Conservation (phyloP, 2,113 vertebrate species). For the Bolborhynchus lineola region DNA sequence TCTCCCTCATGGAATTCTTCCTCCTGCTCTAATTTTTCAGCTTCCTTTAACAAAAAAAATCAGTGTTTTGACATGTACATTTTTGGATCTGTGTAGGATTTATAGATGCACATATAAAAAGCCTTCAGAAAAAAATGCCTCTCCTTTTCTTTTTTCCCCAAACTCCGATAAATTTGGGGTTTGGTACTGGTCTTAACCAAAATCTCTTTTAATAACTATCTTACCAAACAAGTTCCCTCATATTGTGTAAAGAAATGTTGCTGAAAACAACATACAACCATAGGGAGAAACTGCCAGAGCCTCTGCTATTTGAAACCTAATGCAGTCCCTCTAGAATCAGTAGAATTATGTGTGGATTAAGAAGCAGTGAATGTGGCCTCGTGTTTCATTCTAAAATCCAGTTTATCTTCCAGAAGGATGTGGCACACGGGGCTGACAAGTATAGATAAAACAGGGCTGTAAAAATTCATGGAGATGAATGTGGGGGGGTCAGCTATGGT, state of each 20-base stretch:
- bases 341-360: conserved; percentile 13
- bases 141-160: not conserved
- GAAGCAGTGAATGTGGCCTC: not conserved
- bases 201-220: not conserved
- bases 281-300: not conserved
- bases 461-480: not conserved
- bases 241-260: not conserved
- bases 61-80: not conserved
- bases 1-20: not conserved
- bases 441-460: not conserved
- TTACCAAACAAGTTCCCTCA: conserved; percentile 1
- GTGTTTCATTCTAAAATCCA: not conserved
- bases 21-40: not conserved
- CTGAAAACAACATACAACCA: not conserved
- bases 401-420: conserved; percentile 19
- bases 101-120: not conserved
- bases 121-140: not conserved
- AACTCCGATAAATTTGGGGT: not conserved
- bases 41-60: not conserved
- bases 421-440: not conserved
- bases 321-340: not conserved
- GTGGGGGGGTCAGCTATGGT: not conserved
- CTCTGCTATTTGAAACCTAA: conserved; percentile 15
- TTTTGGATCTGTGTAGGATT: not conserved
- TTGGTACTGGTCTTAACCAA: not conserved